These are phyloP conservation scores for Platyrinchus mystaceus DNA, from an alignment of 2,797 vertebrate genomes.

Conservation along the genomic window DNA sequence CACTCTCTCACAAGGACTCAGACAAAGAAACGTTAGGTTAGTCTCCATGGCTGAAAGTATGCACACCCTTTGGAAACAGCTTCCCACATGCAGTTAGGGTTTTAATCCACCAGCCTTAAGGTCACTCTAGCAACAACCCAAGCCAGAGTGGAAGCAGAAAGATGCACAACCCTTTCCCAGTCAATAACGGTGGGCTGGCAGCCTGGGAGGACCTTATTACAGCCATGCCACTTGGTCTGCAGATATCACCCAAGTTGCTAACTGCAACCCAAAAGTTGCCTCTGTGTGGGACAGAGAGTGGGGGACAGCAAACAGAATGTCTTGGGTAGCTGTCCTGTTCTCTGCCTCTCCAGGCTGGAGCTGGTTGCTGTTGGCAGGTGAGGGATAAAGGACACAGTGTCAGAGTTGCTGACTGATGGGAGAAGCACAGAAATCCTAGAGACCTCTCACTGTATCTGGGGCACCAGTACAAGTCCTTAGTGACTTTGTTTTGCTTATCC, in stretches of 20 bases:
- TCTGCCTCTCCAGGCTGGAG: neutral
- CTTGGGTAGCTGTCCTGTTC: neutral
- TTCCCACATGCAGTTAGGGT: neutral
- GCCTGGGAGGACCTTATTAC: neutral
- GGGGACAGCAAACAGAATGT: neutral
- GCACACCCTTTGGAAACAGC: neutral
- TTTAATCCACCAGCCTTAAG: neutral
- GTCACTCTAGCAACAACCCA: neutral
- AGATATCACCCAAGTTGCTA: neutral
- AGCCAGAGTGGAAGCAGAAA: neutral
- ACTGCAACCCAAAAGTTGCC: neutral
- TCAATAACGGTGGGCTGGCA: neutral
- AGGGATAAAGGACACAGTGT: neutral
- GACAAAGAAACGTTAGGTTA: neutral
- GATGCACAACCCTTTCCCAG: neutral
- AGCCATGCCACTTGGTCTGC: neutral
- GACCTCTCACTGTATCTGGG: neutral
- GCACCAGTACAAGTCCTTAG: neutral
- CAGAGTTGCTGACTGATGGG: neutral
- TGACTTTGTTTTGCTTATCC: neutral
- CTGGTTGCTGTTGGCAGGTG: neutral
- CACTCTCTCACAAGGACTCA: neutral
- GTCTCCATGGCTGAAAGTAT: neutral
- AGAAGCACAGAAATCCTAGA: neutral
- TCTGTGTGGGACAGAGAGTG: neutral